Conservation (phyloP, 2,888 invertebrate genomes). For the Drosophila demipolita region DNA sequence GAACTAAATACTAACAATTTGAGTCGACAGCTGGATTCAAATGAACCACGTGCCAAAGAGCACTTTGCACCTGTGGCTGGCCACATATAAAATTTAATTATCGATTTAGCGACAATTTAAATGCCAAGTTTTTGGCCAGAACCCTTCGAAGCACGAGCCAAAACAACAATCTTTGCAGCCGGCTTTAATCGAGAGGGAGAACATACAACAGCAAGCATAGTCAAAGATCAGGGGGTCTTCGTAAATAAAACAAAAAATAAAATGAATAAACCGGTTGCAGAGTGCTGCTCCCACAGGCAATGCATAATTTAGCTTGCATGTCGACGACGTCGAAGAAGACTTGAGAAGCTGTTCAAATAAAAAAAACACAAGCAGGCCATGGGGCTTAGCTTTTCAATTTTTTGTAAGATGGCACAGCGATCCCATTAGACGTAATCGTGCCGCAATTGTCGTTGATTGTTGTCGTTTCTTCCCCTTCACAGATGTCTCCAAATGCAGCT, state of each 20-base stretch:
- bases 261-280: slow-evolving; percentile 47
- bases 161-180: slow-evolving; percentile 50
- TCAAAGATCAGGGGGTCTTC: slow-evolving; percentile 26
- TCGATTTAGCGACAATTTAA: slow-evolving; percentile 75
- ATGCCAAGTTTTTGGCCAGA: slow-evolving; percentile 53
- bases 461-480: slow-evolving; percentile 53
- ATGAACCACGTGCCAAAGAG: slow-evolving; percentile 38
- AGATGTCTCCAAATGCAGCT: slow-evolving; percentile 35
- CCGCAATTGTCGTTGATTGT: slow-evolving; percentile 76
- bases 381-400: slow-evolving; percentile 50
- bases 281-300: slow-evolving; percentile 62
- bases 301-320: slow-evolving; percentile 40
- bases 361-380: slow-evolving; percentile 26
- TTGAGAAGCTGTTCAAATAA: slow-evolving; percentile 31
- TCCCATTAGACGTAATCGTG: slow-evolving; percentile 75
- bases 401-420: slow-evolving; percentile 37
- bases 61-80: slow-evolving; percentile 43
- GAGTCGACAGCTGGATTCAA: slow-evolving; percentile 38
- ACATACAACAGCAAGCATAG: slow-evolving; percentile 1
- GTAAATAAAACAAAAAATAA: neutral
- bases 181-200: slow-evolving; percentile 33
- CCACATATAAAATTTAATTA: slow-evolving; percentile 44
- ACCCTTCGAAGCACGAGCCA: slow-evolving; percentile 65
- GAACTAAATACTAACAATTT: slow-evolving; percentile 14
- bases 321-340: slow-evolving; percentile 35